Conservation (phyloP, 2,888 invertebrate genomes). For the Lepidocyrtinus sp. region DNA sequence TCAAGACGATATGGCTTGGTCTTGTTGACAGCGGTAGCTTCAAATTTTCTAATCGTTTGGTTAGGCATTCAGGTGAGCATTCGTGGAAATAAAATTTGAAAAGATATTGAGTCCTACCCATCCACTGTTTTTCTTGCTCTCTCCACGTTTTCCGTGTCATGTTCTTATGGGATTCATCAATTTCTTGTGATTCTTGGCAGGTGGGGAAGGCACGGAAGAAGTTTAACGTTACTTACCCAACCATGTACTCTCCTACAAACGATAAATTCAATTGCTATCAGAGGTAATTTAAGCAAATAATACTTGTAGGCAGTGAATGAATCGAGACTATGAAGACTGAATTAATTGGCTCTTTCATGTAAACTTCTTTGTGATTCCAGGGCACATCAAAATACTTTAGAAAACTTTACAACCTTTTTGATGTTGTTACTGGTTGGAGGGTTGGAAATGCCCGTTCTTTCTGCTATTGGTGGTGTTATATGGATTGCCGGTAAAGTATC, state of each 20-base stretch:
- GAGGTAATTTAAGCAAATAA: too few species aligned
- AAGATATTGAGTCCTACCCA: too few species aligned
- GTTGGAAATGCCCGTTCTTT: conserved; percentile 73
- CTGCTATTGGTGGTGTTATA: conserved; percentile 72
- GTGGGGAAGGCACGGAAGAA: conserved; percentile 55
- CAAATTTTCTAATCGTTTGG: conserved; percentile 72
- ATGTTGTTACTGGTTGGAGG: conserved; percentile 73
- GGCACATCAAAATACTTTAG: conserved; percentile 74
- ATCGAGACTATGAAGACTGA: too few species aligned
- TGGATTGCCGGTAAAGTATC: conserved; percentile 73
- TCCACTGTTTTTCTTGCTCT: background rate
- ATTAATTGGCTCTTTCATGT: too few species aligned
- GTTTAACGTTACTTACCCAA: conserved; percentile 48
- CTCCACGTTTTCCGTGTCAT: background rate
- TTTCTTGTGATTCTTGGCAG: conserved; percentile 17
- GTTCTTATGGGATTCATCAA: background rate
- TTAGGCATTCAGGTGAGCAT: conserved; percentile 71
- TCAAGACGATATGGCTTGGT: conserved; percentile 72
- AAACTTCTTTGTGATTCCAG: conserved; percentile 74
- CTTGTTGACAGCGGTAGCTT: conserved; percentile 71
- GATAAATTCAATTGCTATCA: conserved; percentile 56
- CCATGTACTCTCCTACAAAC: conserved; percentile 48
- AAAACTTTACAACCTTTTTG: conserved; percentile 72
- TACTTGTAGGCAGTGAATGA: too few species aligned
- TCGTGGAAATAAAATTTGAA: background rate